These are phyloP conservation scores for Himalopsyche tibetana DNA, from an alignment of 2,888 invertebrate species.

Conservation along the genomic window DNA sequence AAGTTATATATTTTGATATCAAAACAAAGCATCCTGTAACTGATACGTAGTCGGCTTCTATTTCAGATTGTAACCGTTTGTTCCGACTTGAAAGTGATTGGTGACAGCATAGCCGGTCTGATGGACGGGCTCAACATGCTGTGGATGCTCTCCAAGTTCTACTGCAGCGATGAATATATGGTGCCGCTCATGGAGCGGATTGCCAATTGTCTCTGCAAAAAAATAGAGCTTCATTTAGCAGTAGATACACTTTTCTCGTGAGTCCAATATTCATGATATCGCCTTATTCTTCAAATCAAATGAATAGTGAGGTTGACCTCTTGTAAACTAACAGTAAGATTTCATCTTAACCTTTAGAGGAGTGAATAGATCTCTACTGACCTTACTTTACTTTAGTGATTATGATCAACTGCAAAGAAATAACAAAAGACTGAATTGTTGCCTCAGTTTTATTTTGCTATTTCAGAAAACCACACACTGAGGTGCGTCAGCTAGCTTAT, in stretches of 20 bases:
- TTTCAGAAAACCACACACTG: conserved; percentile 75
- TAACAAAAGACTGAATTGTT: too few species aligned
- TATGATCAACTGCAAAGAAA: too few species aligned
- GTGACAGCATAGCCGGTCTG: conserved; percentile 84
- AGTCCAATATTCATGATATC: conserved; percentile 64
- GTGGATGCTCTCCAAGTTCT: conserved; percentile 93
- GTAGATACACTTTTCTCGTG: conserved; percentile 75
- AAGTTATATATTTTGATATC: too few species aligned
- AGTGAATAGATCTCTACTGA: too few species aligned
- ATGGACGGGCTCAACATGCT: conserved; percentile 92
- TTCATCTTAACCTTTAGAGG: too few species aligned
- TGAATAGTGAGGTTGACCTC: too few species aligned
- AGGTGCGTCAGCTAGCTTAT: conserved; percentile 76
- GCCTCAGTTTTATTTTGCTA: conserved; percentile 45
- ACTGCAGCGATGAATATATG: conserved; percentile 91
- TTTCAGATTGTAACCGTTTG: conserved; percentile 83
- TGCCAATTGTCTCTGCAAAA: conserved; percentile 88
- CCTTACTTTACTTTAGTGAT: too few species aligned
- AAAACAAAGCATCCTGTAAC: not conserved
- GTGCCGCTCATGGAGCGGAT: conserved; percentile 88
- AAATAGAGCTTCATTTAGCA: conserved; percentile 83
- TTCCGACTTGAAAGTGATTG: conserved; percentile 83
- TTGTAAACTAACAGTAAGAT: too few species aligned
- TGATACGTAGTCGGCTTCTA: not conserved
- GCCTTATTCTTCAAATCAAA: too few species aligned